phyloP scores from a whole-genome alignment of 2,888 invertebrate genomes.

The Drosophila fungiperda region DNA sequence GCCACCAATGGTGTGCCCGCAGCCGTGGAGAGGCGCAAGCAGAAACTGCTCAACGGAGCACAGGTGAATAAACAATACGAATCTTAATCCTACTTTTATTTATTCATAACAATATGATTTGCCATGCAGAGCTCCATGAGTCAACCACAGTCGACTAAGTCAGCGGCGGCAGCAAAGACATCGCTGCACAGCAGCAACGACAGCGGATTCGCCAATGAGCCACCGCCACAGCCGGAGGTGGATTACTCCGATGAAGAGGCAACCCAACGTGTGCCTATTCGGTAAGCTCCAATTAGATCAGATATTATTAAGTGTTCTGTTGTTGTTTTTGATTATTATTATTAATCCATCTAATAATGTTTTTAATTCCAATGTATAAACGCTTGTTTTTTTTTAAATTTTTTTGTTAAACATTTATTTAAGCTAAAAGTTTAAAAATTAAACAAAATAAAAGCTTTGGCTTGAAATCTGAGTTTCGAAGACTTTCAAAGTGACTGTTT shows the following conservation, averaged over 20 bases:
- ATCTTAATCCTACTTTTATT: too few relatives aligned
- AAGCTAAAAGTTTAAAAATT: neutral
- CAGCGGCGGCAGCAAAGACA: constrained; percentile 88
- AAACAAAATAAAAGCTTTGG: neutral
- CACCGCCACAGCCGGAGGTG: constrained; percentile 93
- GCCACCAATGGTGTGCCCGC: constrained; percentile 82
- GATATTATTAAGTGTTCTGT: neutral
- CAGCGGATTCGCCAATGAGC: constrained; percentile 95
- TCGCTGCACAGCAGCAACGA: constrained; percentile 96
- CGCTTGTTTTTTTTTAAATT: too few relatives aligned
- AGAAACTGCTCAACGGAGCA: constrained; percentile 80
- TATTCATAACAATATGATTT: neutral
- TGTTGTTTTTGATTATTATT: constrained; percentile 13
- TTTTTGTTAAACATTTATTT: neutral
- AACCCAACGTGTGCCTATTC: constrained; percentile 86
- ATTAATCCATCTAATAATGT: neutral
- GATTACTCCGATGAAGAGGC: constrained; percentile 96
- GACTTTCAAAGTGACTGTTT: neutral
- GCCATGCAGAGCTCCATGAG: constrained; percentile 53
- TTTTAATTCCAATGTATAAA: neutral
- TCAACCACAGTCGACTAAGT: constrained; percentile 74
- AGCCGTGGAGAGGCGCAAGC: constrained; percentile 82
- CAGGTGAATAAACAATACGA: constrained; percentile 52
- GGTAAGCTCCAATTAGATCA: constrained; percentile 81
- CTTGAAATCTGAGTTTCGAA: neutral